Conservation (phyloP, 2,113 vertebrate genomes). For the Cephalopterus ornatus region DNA sequence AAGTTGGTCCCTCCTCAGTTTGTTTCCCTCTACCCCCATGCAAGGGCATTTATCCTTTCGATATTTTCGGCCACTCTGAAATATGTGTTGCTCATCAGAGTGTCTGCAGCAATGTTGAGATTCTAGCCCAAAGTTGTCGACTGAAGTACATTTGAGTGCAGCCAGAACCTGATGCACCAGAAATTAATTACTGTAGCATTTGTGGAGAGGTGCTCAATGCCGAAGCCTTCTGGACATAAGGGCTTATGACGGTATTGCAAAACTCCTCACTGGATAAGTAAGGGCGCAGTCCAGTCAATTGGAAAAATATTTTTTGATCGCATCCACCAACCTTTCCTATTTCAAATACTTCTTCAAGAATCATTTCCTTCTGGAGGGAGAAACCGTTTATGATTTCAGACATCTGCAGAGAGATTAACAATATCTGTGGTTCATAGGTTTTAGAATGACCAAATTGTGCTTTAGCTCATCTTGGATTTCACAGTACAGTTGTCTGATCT, state of each 20-base stretch:
- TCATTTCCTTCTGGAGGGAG: neutral
- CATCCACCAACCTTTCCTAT: neutral
- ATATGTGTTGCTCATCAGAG: neutral
- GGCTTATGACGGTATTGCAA: neutral
- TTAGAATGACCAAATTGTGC: constrained; percentile 1
- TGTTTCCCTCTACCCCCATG: rapidly evolving
- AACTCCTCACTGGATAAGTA: neutral
- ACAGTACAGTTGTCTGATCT: neutral
- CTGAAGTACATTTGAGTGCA: neutral
- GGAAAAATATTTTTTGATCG: constrained; percentile 16
- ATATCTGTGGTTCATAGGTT: neutral
- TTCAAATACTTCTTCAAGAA: neutral
- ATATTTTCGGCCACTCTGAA: neutral
- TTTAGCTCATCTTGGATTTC: neutral
- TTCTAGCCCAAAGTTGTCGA: neutral
- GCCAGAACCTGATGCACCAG: neutral
- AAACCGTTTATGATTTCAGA: constrained; percentile 5
- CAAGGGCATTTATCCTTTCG: neutral
- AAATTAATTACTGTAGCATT: neutral
- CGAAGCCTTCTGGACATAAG: neutral
- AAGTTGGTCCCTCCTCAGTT: neutral
- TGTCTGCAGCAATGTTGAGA: neutral
- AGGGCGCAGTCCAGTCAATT: neutral
- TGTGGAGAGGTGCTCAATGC: neutral
- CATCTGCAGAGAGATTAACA: neutral